phyloP scores from a whole-genome alignment of 2,113 vertebrate genomes.

The Gymnogyps californianus region DNA sequence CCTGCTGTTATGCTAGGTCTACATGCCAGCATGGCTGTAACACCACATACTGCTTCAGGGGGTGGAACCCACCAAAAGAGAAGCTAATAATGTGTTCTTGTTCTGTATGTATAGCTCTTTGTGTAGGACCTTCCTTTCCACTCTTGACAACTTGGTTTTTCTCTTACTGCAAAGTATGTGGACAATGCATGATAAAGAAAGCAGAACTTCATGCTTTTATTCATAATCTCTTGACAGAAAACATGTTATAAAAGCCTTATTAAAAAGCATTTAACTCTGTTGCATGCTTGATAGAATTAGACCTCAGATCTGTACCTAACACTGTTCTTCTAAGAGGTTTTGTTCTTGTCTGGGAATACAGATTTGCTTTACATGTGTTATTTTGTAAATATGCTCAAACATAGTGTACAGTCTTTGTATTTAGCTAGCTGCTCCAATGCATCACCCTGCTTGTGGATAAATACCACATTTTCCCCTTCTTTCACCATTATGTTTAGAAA shows the following conservation, averaged over 20 bases:
- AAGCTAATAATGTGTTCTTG: slow-evolving; percentile 46
- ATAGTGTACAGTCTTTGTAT: not conserved
- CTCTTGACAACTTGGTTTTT: not conserved
- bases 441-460: not conserved
- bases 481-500: not conserved
- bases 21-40: not conserved
- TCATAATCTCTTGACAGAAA: not conserved
- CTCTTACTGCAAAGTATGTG: slow-evolving; percentile 13
- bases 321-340: not conserved
- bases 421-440: not conserved
- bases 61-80: not conserved
- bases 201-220: not conserved
- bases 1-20: not conserved
- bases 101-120: slow-evolving; percentile 48
- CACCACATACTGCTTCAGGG: not conserved
- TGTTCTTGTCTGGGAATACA: not conserved
- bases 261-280: not conserved
- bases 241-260: not conserved
- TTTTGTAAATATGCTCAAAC: not conserved
- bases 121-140: slow-evolving; percentile 7
- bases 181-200: not conserved
- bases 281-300: not conserved
- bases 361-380: not conserved
- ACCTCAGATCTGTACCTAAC: not conserved
- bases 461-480: not conserved